Conservation (phyloP, 2,797 vertebrate genomes). For the Leuciscus waleckii region DNA sequence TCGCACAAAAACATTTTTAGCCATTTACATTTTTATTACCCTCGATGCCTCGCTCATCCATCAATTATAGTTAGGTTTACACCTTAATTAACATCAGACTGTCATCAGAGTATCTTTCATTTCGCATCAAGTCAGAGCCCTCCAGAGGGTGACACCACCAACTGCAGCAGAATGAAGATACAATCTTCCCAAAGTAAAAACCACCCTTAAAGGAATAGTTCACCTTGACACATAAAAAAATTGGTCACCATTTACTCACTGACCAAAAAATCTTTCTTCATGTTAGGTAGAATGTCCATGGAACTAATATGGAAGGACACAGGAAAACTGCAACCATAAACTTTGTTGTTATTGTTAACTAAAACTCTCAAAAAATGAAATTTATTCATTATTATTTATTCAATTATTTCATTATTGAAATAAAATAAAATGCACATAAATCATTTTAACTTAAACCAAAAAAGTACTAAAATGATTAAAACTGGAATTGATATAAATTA, state of each 20-base stretch:
- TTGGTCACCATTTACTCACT: not conserved
- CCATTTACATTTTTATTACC: slow-evolving; percentile 42
- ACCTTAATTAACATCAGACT: slow-evolving; percentile 10
- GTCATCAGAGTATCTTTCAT: slow-evolving; percentile 1
- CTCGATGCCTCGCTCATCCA: not conserved
- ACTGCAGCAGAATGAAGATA: not conserved
- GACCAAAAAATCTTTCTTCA: not conserved
- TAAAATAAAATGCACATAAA: not conserved
- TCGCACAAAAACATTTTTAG: not conserved
- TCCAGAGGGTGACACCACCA: not conserved
- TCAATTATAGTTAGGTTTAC: not conserved
- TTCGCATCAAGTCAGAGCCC: not conserved
- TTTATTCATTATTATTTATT: too few relatives aligned
- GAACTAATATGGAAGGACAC: not conserved
- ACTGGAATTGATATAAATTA: too few relatives aligned
- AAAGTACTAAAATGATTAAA: too few relatives aligned
- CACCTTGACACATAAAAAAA: not conserved
- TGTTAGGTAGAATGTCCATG: not conserved
- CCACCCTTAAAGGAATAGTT: not conserved
- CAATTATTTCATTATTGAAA: too few relatives aligned
- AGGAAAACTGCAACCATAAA: too few relatives aligned
- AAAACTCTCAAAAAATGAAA: too few relatives aligned
- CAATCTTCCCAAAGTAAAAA: not conserved
- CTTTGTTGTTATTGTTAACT: too few relatives aligned
- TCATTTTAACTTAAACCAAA: not conserved